Percentiles rank a stretch among this genome's conserved stretches.
phyloP scores from a whole-genome alignment of 1,140 invertebrate species.

The Liolophura sinensis region DNA sequence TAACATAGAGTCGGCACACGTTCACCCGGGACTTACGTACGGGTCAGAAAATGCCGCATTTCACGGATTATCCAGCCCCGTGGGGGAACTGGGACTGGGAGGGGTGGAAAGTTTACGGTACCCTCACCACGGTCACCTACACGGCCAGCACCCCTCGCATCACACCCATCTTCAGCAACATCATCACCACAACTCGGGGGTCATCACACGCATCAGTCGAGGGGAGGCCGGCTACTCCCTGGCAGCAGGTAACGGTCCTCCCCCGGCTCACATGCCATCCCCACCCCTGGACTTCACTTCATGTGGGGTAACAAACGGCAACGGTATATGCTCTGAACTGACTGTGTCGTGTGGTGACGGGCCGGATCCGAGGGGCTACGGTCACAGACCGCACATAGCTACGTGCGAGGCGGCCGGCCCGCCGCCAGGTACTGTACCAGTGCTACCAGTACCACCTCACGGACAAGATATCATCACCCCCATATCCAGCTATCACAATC shows the following conservation, averaged over 20 bases:
- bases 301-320: too few species aligned
- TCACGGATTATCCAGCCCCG: constrained; percentile 5
- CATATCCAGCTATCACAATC: too few species aligned
- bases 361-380: too few species aligned
- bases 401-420: too few species aligned
- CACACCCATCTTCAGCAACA: constrained; percentile 24
- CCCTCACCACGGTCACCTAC: constrained; percentile 27
- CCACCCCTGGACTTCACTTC: constrained; percentile 4
- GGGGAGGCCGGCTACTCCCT: constrained; percentile 4
- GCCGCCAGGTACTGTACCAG: too few species aligned
- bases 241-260: constrained; percentile 27
- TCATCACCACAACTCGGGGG: constrained; percentile 30
- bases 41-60: constrained; percentile 26
- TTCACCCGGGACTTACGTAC: constrained; percentile 45
- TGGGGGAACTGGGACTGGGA: constrained; percentile 12
- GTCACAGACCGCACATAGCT: too few species aligned
- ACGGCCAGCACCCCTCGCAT: constrained; percentile 29
- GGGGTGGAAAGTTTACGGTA: constrained; percentile 14
- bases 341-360: too few species aligned
- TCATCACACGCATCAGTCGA: constrained; percentile 1
- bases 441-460: too few species aligned
- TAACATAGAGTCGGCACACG: background rate
- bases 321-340: too few species aligned
- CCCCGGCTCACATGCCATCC: constrained; percentile 26
- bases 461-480: too few species aligned